Conservation (phyloP, 2,113 vertebrate genomes). For the Cygnus buccinator region DNA sequence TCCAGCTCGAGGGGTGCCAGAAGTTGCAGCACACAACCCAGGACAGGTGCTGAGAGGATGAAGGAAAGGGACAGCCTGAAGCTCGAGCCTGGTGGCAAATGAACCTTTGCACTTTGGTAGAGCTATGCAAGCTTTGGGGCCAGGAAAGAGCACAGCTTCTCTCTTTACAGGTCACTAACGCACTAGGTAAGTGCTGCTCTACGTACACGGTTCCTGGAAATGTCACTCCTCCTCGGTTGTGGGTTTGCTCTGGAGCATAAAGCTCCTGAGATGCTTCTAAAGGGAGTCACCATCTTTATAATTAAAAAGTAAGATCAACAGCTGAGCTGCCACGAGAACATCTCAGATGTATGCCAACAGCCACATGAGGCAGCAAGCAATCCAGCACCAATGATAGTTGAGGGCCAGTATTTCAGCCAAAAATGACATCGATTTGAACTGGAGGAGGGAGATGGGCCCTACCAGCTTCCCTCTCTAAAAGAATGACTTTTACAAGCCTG, state of each 20-base stretch:
- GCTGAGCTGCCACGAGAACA: background rate
- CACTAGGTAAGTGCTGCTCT: background rate
- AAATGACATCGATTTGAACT: background rate
- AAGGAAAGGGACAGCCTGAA: too few species aligned
- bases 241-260: background rate
- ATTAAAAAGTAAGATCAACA: background rate
- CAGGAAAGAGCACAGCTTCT: background rate
- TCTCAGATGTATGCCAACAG: fast-evolving
- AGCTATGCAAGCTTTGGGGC: background rate
- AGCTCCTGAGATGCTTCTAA: background rate
- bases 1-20: background rate
- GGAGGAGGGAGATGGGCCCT: background rate
- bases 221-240: background rate
- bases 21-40: background rate
- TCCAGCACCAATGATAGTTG: background rate
- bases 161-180: background rate
- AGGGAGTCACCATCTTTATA: fast-evolving
- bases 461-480: background rate
- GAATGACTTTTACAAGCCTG: background rate
- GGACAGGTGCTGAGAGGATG: background rate
- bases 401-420: background rate
- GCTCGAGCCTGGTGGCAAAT: fast-evolving
- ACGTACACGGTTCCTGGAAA: fast-evolving
- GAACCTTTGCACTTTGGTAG: background rate
- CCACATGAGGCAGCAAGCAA: fast-evolving